Evolutionary conservation across 2,113 vertebrate genomes (phyloP), one percentile per base, ranked within the genome.

Genomic region (Heterotis niloticus): DNA sequence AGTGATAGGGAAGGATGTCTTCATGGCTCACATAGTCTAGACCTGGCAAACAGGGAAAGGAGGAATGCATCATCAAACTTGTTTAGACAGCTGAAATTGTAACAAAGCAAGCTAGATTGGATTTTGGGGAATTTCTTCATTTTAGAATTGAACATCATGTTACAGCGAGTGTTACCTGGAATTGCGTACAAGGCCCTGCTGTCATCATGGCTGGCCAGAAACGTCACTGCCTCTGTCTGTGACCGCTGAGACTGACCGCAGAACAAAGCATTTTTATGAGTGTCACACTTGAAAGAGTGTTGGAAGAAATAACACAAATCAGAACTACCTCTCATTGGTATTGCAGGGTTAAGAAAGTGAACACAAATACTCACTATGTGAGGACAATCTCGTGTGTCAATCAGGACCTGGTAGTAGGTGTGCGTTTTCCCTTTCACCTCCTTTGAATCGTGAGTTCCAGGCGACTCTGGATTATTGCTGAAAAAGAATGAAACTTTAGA

Each of bases 21-120:
- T 99, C 97, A 68, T 99, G 97, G 88, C 96, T 98, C 84, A 99
- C 97, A 7, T 99, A 99, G 88, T 99, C 97, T 88, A 99, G 89
- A 85, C 97, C 97, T 99, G 34, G 80, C 34, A 44, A 44, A 7
- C 7, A 44, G 34, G 34, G 7, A 44, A 7, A 44, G 7, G 34
- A 4, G 34, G 34, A 44, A 44, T 7, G 34, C 34, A 44, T 44
- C 3, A 2, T 44, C 34, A 44, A 44, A 44, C 34, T 4, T 44
- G 34, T 44, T 44, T 44, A 44, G 34, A 44, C 34, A 44, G 34
- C 34, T 44, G 34, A 44, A 44, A 44, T 7, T 44, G 34, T 44
- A 7, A 44, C 7, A 44, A 44, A 4, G 34, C 34, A 44, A 44
- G 34, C 34, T 44, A 44, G 34, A 44, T 7, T 44, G 34, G 34